Base-by-base conservation (phyloP, 2,888 invertebrate genomes). In the Plusia festucae region DNA sequence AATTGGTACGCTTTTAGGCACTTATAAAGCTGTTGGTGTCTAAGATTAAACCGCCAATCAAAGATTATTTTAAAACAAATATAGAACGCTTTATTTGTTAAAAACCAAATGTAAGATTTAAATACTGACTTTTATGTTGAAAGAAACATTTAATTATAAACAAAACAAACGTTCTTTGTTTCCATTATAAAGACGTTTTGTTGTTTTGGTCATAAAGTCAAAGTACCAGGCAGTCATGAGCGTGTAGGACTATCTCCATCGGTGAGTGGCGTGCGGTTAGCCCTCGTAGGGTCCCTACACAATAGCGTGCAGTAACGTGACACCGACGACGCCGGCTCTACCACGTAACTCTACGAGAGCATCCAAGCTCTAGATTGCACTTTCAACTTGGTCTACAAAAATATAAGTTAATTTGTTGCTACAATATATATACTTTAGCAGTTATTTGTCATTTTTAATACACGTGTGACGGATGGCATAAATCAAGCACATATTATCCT, bases 291-390 rank as follows among this genome's bases (percentile, higher is more conserved):
- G 34, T 57, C 60, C 60, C 62, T 60, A 71, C 66, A 79, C 72
- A 75, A 73, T 71, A 52, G 62, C 60, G 74, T 74, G 60, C 66
- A 57, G 81, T 72, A 73, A 82, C 61, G 49, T 58, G 79, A 82
- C 63, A 82, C 64, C 64, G 60, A 34, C 57, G 60, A 62, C 62
- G 60, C 40, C 57, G 60, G 65, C 57, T 61, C 54, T 51, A 60
- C 68, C 55, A 51, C 66, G 61, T 22, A 61, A 60, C 52, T 51
- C 69, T 71, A 65, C 60, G 61, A 30, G 53, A 52, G 68, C 56
- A 60, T 53, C 18, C 27, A 40, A 53, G 55, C 65, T 65, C 27
- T 13, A 15, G 1, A 13, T 44, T 65, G 52, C 34, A 70, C 16
- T 54, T 58, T 49, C 32, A 16, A 63, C 51, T 60, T 57, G 61